A percentile compares a stretch with the other conserved stretches of the same genome.
phyloP scores from a whole-genome alignment of 2,797 vertebrate genomes.

The Sebastes wilsoni region DNA sequence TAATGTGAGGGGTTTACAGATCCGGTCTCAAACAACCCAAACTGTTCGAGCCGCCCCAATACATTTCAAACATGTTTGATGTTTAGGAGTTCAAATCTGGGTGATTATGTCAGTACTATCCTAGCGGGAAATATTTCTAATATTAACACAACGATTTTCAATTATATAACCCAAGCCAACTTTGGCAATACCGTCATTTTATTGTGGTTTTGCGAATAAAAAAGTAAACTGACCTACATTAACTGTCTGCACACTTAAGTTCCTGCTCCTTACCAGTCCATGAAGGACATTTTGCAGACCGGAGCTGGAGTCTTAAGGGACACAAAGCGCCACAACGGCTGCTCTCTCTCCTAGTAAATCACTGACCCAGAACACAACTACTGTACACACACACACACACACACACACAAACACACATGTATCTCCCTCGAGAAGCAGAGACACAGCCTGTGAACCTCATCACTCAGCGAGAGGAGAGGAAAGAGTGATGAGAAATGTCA shows the following conservation, averaged over 20 bases:
- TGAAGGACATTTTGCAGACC: constrained; percentile 49
- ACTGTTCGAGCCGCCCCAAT: background rate
- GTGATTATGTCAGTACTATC: too few relatives aligned
- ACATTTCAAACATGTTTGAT: too few relatives aligned
- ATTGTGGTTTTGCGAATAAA: background rate
- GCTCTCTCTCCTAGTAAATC: constrained; percentile 61
- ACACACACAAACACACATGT: constrained; percentile 26
- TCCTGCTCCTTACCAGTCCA: constrained; percentile 16
- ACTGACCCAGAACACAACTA: constrained; percentile 67
- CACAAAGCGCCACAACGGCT: constrained; percentile 48
- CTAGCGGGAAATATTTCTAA: background rate
- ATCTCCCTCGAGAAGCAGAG: constrained; percentile 50
- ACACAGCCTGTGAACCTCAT: constrained; percentile 74
- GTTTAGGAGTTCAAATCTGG: too few relatives aligned
- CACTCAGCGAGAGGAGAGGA: constrained; percentile 58
- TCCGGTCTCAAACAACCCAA: background rate
- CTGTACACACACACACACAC: constrained; percentile 65
- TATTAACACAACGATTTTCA: background rate
- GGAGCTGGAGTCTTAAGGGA: constrained; percentile 52
- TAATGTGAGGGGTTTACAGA: background rate
- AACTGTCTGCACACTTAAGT: constrained; percentile 12
- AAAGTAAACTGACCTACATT: constrained; percentile 1
- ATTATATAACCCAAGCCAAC: background rate
- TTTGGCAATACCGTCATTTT: background rate
- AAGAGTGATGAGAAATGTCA: constrained; percentile 64